Base-by-base conservation (phyloP, 2,888 invertebrate species). In the Leptogaster cylindrica region DNA sequence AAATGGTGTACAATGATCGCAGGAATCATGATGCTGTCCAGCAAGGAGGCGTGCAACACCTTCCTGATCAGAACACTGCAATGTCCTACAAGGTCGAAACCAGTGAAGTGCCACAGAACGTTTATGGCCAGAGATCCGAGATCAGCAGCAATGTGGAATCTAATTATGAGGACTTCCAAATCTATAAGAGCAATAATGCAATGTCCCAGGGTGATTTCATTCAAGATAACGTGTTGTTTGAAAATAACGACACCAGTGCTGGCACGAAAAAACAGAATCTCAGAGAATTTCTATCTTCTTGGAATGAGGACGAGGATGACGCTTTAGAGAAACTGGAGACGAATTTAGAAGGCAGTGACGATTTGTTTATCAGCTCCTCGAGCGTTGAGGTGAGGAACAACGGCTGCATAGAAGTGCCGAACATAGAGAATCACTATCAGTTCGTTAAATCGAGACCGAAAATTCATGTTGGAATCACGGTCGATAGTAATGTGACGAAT, bases 231-330 rank as follows among this genome's bases (percentile, higher is more conserved):
- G 33, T 18, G 4, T 31, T 31, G 8, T 28, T 16, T 31, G 2
- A 5, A 5, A 70, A 67, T 23, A 58, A 70, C 2, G 66, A 69
- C 25, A 61, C 18, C 20, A 20, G n/a, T 10, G 23, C 10, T n/a
- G 23, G 25, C 5, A 72, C 71, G 2, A 77, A 77, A 67, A 76
- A 75, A 55, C 76, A 79, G 27, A 81, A 78, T 58, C 73, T 81
- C 16, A 76, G 81, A 0, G 81, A 81, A 70, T 81, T 80, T 55
- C 73, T 81, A 1, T 72, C 80, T 14, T 77, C 79, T 14, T 81
- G 81, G 81, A 81, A 81, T 64, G 79, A 79, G 66, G 81, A 80
- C 66, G 81, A 81, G 31, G 81, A 81, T 28, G 81, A 77, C 39
- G 65, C 50, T 18, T 36, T 10, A 16, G 65, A 67, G 18, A 67